Base-by-base conservation (phyloP, 2,888 invertebrate species). In the Noctua comes region DNA sequence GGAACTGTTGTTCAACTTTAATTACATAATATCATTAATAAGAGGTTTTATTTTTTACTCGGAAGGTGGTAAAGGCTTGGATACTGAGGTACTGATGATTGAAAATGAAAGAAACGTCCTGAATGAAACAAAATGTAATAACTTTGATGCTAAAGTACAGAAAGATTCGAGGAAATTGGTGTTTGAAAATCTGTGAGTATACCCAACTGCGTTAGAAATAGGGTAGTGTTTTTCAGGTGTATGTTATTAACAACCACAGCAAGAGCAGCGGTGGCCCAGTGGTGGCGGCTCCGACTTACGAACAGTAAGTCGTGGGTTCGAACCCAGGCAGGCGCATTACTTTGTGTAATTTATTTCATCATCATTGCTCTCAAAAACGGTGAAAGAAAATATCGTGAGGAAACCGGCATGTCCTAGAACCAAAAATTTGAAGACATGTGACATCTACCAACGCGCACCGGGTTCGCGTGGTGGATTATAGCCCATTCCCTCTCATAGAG, bases 91-190 rank as follows among this genome's bases (percentile, higher is more conserved):
- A 1, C 88, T 90, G 0, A 51, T 90, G 4, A 73, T 74, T 43
- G 80, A 84, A 7, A 87, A 76, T 48, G 88, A 88, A 24, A 84
- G 27, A 13, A 88, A 88, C 68, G 36, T 76, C 16, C 46, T 88
- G 0, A 90, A 91, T 76, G 85, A 83, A 11, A 40, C 86, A n/a
- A 87, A 74, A 2, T 77, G 82, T n/a, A 71, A 70, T 48, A 73
- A 75, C 43, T 77, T 85, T 6, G 70, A 76, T 3, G 65, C 31
- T 18, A 69, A 57, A 75, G 75, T 21, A 73, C 86, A 10, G 79
- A 76, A 70, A n/a, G 16, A n/a, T 4, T 59, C 40, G n/a, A 64
- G 31, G 6, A 82, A 83, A 24, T 83, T 85, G 31, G 6, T 13
- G 6, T 2, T 31, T 43, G 75, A 43, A 40, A 75, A 79, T 66